Evolutionary conservation across 1,140 invertebrate species (phyloP).

Genomic region (Propsilocerus akamusi): DNA sequence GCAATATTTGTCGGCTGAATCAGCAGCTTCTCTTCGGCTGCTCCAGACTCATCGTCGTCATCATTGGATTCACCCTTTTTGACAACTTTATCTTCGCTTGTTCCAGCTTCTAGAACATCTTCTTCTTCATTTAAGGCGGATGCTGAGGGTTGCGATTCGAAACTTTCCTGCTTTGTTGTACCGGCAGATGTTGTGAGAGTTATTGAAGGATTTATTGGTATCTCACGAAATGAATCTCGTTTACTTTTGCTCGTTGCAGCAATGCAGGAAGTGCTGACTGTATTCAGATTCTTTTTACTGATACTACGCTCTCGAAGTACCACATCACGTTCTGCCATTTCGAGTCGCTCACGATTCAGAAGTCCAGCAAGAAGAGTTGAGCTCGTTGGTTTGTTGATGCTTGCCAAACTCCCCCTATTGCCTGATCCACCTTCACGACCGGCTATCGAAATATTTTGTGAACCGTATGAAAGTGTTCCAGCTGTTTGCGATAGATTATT

Average conservation of each 20-base stretch:
- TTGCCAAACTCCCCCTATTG: slow-evolving; percentile 11
- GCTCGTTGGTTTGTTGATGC: slow-evolving; percentile 17
- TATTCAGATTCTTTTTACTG: slow-evolving; percentile 10
- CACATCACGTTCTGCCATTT: background rate
- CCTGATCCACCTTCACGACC: slow-evolving; percentile 10
- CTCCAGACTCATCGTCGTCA: background rate
- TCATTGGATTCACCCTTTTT: slow-evolving; percentile 18
- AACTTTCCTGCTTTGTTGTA: background rate
- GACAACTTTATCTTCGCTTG: slow-evolving; percentile 19
- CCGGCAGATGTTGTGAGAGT: background rate
- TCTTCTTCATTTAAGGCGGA: background rate
- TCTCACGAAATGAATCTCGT: slow-evolving; percentile 8
- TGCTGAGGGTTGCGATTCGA: background rate
- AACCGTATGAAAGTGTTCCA: slow-evolving; percentile 13
- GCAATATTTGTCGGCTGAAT: slow-evolving; percentile 25
- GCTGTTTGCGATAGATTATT: slow-evolving; percentile 4
- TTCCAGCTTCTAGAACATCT: background rate
- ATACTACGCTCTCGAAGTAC: background rate
- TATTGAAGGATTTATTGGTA: slow-evolving; percentile 2
- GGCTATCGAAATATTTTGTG: slow-evolving; percentile 14
- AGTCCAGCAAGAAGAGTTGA: slow-evolving; percentile 20
- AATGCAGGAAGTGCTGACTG: slow-evolving; percentile 9
- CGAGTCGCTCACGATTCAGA: slow-evolving; percentile 17
- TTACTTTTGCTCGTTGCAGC: slow-evolving; percentile 21
- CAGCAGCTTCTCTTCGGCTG: background rate